phyloP scores from a whole-genome alignment of 2,797 vertebrate species.

The Pseudomugil gertrudae region DNA sequence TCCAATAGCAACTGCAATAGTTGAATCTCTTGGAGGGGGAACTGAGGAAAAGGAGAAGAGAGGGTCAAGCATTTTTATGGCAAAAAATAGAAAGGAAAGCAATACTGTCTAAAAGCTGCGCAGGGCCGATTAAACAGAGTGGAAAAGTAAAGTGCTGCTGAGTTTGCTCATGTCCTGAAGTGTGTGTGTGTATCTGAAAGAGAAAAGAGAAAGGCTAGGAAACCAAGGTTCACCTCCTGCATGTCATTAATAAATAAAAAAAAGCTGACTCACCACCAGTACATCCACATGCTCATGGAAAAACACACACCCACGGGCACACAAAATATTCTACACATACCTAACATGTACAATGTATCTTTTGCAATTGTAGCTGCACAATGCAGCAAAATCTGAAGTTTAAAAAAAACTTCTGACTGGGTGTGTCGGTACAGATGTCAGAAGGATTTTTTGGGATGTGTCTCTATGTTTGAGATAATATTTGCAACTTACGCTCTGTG shows the following conservation, averaged over 20 bases:
- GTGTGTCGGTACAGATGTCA: neutral
- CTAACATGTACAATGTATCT: neutral
- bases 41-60: slow-evolving; percentile 72
- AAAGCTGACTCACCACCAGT: slow-evolving; percentile 69
- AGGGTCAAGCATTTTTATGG: slow-evolving; percentile 55
- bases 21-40: slow-evolving; percentile 92
- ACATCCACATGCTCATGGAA: slow-evolving; percentile 20
- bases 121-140: slow-evolving; percentile 65
- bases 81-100: slow-evolving; percentile 43
- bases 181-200: slow-evolving; percentile 20
- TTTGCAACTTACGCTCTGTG: slow-evolving; percentile 86
- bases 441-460: too few species aligned
- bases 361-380: neutral
- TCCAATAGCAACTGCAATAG: slow-evolving; percentile 92
- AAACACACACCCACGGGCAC: slow-evolving; percentile 8
- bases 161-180: slow-evolving; percentile 42
- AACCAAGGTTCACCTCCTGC: slow-evolving; percentile 48
- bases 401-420: too few species aligned
- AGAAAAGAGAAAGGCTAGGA: slow-evolving; percentile 38
- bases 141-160: slow-evolving; percentile 66
- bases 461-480: neutral
- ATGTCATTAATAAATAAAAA: slow-evolving; percentile 73
- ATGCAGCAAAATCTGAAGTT: neutral
- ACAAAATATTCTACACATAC: slow-evolving; percentile 9
- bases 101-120: slow-evolving; percentile 61